These are phyloP conservation scores for Dysmachus trigonus DNA, from an alignment of 2,888 invertebrate species.

Conservation along the genomic window DNA sequence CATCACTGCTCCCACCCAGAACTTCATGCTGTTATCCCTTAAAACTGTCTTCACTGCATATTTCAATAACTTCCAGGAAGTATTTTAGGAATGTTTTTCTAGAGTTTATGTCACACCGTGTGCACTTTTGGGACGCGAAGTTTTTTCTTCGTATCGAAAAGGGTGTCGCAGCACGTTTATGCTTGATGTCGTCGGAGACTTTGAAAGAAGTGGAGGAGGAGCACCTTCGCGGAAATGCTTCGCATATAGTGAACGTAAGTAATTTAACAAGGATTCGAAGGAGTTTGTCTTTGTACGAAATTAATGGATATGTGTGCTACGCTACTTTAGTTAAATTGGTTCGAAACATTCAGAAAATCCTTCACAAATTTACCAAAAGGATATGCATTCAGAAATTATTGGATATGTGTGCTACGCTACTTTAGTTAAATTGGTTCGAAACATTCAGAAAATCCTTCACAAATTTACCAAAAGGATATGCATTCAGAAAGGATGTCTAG, in stretches of 20 bases:
- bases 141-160: background rate
- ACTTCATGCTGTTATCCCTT: background rate
- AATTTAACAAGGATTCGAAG: background rate
- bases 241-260: background rate
- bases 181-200: background rate
- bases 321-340: background rate
- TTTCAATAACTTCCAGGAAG: background rate
- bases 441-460: background rate
- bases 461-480: background rate
- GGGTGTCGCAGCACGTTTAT: background rate
- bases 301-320: background rate
- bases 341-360: background rate
- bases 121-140: background rate
- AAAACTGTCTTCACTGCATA: background rate
- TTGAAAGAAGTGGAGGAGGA: background rate
- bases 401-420: background rate
- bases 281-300: background rate
- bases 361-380: background rate
- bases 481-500: background rate
- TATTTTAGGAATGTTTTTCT: background rate
- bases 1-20: background rate
- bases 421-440: background rate
- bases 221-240: background rate
- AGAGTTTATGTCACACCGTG: background rate
- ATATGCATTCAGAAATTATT: background rate